Evolutionary conservation across 2,888 invertebrate species (phyloP).

Genomic region (Cryptophagus acutangulus): DNA sequence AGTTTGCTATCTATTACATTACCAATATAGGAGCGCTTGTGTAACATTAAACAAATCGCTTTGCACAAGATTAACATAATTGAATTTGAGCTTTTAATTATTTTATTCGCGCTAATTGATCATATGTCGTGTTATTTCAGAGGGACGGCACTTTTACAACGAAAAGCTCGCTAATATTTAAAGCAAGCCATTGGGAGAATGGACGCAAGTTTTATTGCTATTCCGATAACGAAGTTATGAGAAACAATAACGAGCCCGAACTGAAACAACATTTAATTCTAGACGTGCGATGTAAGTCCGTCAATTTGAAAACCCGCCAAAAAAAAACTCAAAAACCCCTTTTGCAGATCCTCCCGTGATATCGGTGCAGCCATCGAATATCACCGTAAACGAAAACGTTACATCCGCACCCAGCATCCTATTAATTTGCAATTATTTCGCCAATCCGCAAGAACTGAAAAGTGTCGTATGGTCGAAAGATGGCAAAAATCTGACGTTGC

Average conservation of each 20-base stretch:
- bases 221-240: conserved; percentile 76
- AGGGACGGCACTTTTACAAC: conserved; percentile 78
- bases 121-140: too few relatives aligned
- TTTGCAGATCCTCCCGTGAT: conserved; percentile 79
- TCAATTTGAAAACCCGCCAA: background rate
- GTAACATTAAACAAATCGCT: conserved; percentile 4
- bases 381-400: conserved; percentile 70
- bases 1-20: conserved; percentile 24
- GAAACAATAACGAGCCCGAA: conserved; percentile 67
- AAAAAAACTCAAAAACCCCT: background rate
- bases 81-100: too few relatives aligned
- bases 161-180: conserved; percentile 70
- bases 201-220: conserved; percentile 73
- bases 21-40: conserved; percentile 14
- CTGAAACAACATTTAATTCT: conserved; percentile 66
- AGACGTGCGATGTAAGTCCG: conserved; percentile 83
- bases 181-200: conserved; percentile 77
- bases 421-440: conserved; percentile 72
- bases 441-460: conserved; percentile 76
- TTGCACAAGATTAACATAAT: conserved; percentile 3
- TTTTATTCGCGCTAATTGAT: too few relatives aligned
- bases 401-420: conserved; percentile 48
- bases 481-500: conserved; percentile 56
- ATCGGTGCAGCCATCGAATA: conserved; percentile 65
- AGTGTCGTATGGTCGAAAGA: conserved; percentile 74